A percentile compares a stretch with the other conserved stretches of the same genome.
These are phyloP conservation scores for Gerris lacustris DNA, from an alignment of 2,888 invertebrate genomes.

Conservation along the genomic window DNA sequence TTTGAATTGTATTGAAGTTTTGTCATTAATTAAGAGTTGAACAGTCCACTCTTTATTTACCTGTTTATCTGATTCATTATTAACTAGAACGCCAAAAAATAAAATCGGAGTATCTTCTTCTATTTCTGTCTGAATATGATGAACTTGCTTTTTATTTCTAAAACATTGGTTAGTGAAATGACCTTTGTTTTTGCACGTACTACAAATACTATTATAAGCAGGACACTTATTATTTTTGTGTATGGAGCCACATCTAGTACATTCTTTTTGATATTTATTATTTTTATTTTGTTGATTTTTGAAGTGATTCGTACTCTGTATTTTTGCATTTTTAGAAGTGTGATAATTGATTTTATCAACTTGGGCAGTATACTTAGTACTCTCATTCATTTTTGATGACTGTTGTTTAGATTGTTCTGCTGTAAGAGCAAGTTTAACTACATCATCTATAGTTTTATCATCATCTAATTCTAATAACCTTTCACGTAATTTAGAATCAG, in stretches of 20 bases:
- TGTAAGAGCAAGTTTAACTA: not conserved
- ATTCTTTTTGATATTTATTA: not conserved
- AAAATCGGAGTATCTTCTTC: not conserved
- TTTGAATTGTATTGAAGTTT: not conserved
- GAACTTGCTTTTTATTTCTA: not conserved
- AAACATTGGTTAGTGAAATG: not conserved
- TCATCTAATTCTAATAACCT: not conserved
- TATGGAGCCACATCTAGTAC: not conserved
- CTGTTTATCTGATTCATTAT: not conserved
- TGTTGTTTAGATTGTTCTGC: conserved; percentile 1
- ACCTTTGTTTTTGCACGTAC: not conserved
- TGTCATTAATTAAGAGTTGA: not conserved
- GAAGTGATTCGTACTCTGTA: not conserved
- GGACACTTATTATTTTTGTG: not conserved
- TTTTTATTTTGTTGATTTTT: not conserved
- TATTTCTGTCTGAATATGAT: not conserved
- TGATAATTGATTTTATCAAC: not conserved
- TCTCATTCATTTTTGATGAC: not conserved
- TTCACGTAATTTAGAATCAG: not conserved
- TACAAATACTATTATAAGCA: not conserved
- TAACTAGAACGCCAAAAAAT: not conserved
- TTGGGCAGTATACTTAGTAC: not conserved
- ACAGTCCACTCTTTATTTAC: not conserved
- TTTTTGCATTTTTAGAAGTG: not conserved
- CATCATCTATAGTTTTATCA: not conserved